Evolutionary conservation across 2,113 vertebrate species (phyloP), one percentile per base, ranked within the genome.

Genomic region (Gambusia holbrooki): DNA sequence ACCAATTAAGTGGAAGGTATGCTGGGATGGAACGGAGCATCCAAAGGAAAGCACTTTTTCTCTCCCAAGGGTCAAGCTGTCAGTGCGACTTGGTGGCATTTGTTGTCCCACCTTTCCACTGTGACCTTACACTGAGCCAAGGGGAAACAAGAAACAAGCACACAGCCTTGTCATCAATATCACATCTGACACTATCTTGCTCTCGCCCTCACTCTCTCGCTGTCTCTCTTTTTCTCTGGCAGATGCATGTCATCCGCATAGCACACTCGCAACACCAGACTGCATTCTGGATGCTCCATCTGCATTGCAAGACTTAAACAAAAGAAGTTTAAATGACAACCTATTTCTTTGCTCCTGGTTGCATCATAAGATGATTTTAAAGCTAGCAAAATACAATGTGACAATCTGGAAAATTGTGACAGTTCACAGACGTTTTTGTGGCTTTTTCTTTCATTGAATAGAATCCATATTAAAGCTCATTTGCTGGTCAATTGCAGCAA

Each of bases 91-190:
- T 54, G 78, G 79, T 89, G 63, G 79, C 86, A 88, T 88, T 92
- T 92, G 84, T 85, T 86, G 85, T 90, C 80, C 85, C 86, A 89
- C 86, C 83, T 85, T 88, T 90, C 81, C 85, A 87, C 81, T 86
- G 79, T 90, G 91, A 92, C 93, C 89, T 91, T 91, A 83, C 84
- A 88, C 78, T 79, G 84, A 86, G 87, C 78, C 89, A 89, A 88
- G 84, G 90, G 83, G 83, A 89, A 83, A 90, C 63, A 61, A 67
- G 74, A 86, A 85, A 80, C 82, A 76, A 68, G 71, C 71, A 81
- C 77, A 80, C 29, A 27, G 84, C 69, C 80, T 73, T 85, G 79
- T 87, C 84, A 83, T 89, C 85, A 83, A 78, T 85, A 87, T 89
- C 83, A 73, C 82, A 88, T 85, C 81, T 87, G 89, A 90, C 88